Evolutionary conservation across 1,140 invertebrate genomes (phyloP).

Genomic region (Danaus melanippus): DNA sequence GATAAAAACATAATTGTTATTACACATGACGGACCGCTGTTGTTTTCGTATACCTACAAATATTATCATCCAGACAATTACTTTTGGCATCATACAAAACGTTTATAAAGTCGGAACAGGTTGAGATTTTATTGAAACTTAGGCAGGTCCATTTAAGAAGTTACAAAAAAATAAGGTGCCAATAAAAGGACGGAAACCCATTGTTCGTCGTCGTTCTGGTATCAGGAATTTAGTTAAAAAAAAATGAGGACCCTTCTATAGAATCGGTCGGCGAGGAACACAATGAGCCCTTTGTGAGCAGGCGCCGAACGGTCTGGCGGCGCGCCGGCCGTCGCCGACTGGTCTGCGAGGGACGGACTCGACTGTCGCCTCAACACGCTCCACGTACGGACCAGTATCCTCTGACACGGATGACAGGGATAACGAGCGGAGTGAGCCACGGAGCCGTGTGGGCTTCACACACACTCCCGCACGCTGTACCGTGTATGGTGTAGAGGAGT

Average conservation of each 20-base stretch:
- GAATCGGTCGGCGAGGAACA: slow-evolving; percentile 49
- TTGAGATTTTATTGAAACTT: slow-evolving; percentile 57
- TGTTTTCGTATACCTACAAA: too few relatives aligned
- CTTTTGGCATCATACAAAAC: slow-evolving; percentile 10
- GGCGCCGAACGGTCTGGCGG: slow-evolving; percentile 67
- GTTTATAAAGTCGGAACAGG: slow-evolving; percentile 42
- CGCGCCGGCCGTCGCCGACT: slow-evolving; percentile 39
- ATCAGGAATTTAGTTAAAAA: slow-evolving; percentile 59
- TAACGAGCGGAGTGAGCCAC: too few relatives aligned
- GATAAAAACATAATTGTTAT: too few relatives aligned
- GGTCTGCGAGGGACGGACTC: slow-evolving; percentile 26
- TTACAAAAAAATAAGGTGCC: slow-evolving; percentile 67
- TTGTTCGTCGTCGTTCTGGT: slow-evolving; percentile 66
- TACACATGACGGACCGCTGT: too few relatives aligned
- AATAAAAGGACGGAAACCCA: slow-evolving; percentile 71
- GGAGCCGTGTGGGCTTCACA: not conserved
- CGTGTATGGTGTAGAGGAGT: too few relatives aligned
- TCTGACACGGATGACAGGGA: too few relatives aligned
- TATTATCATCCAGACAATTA: too few relatives aligned
- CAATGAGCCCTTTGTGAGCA: slow-evolving; percentile 65
- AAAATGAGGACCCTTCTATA: slow-evolving; percentile 51
- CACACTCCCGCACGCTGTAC: not conserved
- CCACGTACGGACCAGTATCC: slow-evolving; percentile 5
- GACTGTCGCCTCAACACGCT: slow-evolving; percentile 10
- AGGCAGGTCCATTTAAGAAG: slow-evolving; percentile 57